Base-by-base conservation (phyloP, 2,888 invertebrate genomes). In the Lasioglossum marginatum region DNA sequence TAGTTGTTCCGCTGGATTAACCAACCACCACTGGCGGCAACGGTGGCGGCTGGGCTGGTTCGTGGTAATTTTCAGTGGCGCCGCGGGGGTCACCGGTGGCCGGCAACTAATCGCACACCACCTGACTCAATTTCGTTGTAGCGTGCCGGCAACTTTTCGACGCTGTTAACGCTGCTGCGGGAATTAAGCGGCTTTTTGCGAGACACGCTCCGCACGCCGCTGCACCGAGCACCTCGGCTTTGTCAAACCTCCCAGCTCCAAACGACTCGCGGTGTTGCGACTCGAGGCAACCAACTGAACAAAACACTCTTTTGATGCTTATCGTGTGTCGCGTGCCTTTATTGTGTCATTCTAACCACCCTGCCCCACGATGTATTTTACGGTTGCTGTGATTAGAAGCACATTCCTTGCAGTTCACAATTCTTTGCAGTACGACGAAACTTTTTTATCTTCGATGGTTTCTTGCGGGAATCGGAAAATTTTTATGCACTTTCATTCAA, bases 81-180 rank as follows among this genome's bases (percentile, higher is more conserved):
- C 63, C 63, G 63, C 63, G 63, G 63, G 63, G 63, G 63, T 63
- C 63, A 63, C 63, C 63, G 63, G 63, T 63, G 63, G 31, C 63
- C 63, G 34, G 63, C 63, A 63, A 63, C 63, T 63, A 63, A 63
- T 63, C 63, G 63, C 63, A 6, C 31, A 48, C 48, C 63, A 63
- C 63, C 63, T 31, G 63, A 63, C 63, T 63, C 63, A 63, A 63
- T 63, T 31, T 27, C 16, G 31, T 34, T 31, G 31, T 63, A 31
- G 31, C 31, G 31, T 63, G 27, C 48, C 31, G 63, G 63, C 27
- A 31, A 63, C 63, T 63, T 63, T 63, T 63, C 27, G 31, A 31
- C 63, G 63, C 31, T 63, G 63, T 63, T 63, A 63, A 31, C 63
- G 63, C 31, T 63, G 31, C 63, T 16, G 16, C 6, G 31, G 31